Percentiles rank a stretch among this genome's conserved stretches.
These are phyloP conservation scores for Odontomyia ornata DNA, from an alignment of 2,888 invertebrate species.

Conservation along the genomic window DNA sequence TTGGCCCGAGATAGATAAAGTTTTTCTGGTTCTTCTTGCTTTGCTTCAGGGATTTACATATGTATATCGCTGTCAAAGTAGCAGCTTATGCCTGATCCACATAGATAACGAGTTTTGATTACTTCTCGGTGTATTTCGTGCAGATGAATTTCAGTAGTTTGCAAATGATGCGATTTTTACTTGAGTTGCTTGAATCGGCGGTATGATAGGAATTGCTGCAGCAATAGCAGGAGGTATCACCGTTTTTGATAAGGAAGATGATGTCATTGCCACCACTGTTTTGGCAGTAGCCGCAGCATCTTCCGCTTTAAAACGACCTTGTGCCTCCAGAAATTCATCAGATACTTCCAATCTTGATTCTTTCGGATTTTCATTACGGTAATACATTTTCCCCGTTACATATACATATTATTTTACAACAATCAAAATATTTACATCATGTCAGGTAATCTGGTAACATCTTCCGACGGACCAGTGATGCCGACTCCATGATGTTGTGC, in stretches of 20 bases:
- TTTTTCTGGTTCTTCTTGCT: conserved; percentile 60
- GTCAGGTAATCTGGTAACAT: no score
- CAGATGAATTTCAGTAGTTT: conserved; percentile 59
- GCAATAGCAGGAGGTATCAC: conserved; percentile 59
- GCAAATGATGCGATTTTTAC: conserved; percentile 58
- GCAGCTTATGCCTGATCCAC: conserved; percentile 93
- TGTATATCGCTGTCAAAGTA: conserved; percentile 88
- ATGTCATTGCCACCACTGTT: conserved; percentile 63
- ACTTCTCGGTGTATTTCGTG: conserved; percentile 60
- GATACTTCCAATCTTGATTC: conserved; percentile 98
- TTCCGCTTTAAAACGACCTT: conserved; percentile 80
- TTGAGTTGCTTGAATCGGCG: conserved; percentile 53
- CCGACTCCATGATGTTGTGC: no score
- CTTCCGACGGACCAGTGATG: no score
- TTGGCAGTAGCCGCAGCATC: conserved; percentile 67
- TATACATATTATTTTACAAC: no score
- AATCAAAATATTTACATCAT: no score
- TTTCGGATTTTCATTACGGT: conserved; percentile 93
- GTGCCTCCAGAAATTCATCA: conserved; percentile 86
- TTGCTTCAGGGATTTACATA: conserved; percentile 71
- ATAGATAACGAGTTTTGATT: conserved; percentile 71
- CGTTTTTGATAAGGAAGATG: conserved; percentile 62
- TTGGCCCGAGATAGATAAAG: no score
- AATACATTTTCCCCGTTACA: conserved; percentile 95
- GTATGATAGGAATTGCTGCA: conserved; percentile 56